phyloP scores from a whole-genome alignment of 2,888 invertebrate genomes.

The Serripes groenlandicus region DNA sequence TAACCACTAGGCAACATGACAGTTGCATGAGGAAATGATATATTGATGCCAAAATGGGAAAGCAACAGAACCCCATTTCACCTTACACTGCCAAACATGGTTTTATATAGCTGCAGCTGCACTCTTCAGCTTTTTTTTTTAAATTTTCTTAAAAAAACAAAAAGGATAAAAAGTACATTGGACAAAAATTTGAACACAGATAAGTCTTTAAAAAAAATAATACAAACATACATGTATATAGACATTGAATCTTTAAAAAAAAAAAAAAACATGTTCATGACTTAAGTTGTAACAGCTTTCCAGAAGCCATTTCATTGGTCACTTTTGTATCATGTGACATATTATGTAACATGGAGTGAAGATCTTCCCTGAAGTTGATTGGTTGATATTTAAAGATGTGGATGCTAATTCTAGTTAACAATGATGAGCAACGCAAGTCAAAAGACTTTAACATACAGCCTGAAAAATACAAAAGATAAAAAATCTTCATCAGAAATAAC shows the following conservation, averaged over 20 bases:
- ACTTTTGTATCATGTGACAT: conserved; percentile 42
- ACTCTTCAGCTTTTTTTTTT: too few species aligned
- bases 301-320: conserved; percentile 66
- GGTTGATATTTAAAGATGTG: conserved; percentile 64
- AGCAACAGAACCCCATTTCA: too few species aligned
- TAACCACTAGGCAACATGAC: too few species aligned
- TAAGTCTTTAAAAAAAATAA: conserved; percentile 1
- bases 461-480: conserved; percentile 23
- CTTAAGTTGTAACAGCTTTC: conserved; percentile 33
- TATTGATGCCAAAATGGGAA: too few species aligned
- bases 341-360: conserved; percentile 69
- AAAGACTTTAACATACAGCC: conserved; percentile 39
- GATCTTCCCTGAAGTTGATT: conserved; percentile 70
- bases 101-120: too few species aligned
- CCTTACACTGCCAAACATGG: too few species aligned
- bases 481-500: too few species aligned
- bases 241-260: conserved; percentile 33
- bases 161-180: neutral
- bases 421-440: conserved; percentile 66
- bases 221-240: conserved; percentile 52
- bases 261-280: conserved; percentile 38
- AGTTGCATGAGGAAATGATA: too few species aligned
- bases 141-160: neutral
- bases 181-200: neutral
- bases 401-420: conserved; percentile 22